These are phyloP conservation scores for Mechanitis messenoides DNA, from an alignment of 2,888 invertebrate species.

Conservation along the genomic window DNA sequence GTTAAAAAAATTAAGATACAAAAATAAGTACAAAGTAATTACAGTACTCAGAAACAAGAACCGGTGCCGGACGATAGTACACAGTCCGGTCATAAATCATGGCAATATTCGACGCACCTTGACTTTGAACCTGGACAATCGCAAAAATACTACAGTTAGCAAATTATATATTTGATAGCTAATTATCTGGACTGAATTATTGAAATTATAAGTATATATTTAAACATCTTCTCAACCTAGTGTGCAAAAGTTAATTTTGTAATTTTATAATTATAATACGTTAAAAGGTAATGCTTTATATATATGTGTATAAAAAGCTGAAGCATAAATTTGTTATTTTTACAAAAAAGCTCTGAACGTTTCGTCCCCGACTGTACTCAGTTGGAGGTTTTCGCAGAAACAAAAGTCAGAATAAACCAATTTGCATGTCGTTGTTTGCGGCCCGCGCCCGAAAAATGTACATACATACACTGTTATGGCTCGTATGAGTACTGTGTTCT, in stretches of 20 bases:
- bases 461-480: slow-evolving; percentile 27
- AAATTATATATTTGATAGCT: not conserved
- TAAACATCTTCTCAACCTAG: no score
- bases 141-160: slow-evolving; percentile 16
- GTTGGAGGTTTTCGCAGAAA: slow-evolving; percentile 52
- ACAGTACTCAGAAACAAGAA: slow-evolving; percentile 28
- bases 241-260: no score
- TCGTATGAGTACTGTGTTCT: slow-evolving; percentile 25
- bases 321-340: not conserved
- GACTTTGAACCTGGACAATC: slow-evolving; percentile 58
- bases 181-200: not conserved
- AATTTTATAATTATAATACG: no score
- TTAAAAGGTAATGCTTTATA: no score
- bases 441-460: slow-evolving; percentile 46
- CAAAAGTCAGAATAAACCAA: slow-evolving; percentile 53
- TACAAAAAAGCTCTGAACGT: slow-evolving; percentile 7
- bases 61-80: slow-evolving; percentile 26
- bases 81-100: slow-evolving; percentile 49
- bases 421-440: slow-evolving; percentile 48
- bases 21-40: slow-evolving; percentile 29
- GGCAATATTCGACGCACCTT: slow-evolving; percentile 49
- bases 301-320: no score
- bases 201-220: not conserved
- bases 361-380: slow-evolving; percentile 39
- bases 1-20: slow-evolving; percentile 26